phyloP scores from a whole-genome alignment of 1,140 invertebrate genomes.

The Nautilus pompilius region DNA sequence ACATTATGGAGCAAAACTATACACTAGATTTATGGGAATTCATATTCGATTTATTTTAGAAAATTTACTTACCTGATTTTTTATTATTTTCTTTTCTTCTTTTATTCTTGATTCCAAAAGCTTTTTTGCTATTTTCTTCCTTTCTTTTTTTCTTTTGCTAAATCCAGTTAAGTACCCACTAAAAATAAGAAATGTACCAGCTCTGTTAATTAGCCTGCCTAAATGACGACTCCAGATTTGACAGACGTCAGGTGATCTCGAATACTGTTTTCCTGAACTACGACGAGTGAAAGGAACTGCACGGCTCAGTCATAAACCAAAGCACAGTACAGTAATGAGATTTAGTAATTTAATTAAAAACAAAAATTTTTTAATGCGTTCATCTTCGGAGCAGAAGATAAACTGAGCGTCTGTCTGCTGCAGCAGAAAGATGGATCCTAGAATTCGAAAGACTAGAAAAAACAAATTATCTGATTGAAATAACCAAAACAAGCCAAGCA shows the following conservation, averaged over 20 bases:
- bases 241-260: background rate
- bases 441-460: too few species aligned
- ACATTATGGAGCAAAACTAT: too few species aligned
- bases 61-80: too few species aligned
- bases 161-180: slow-evolving; percentile 33
- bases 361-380: background rate
- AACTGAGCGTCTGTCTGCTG: too few species aligned
- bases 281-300: background rate
- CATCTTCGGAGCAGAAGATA: too few species aligned
- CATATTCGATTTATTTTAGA: too few species aligned
- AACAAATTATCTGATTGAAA: background rate
- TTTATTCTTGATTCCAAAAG: slow-evolving; percentile 11
- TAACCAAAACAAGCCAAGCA: background rate
- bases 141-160: slow-evolving; percentile 32
- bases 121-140: slow-evolving; percentile 26
- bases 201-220: background rate
- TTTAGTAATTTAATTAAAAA: background rate
- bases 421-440: too few species aligned
- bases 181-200: slow-evolving; percentile 2
- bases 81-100: slow-evolving; percentile 21
- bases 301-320: background rate
- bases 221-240: background rate
- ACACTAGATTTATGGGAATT: too few species aligned
- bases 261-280: background rate
- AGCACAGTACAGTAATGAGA: background rate